Evolutionary conservation across 1,140 invertebrate species (phyloP).

Genomic region (Mycetomoellerius zeteki): DNA sequence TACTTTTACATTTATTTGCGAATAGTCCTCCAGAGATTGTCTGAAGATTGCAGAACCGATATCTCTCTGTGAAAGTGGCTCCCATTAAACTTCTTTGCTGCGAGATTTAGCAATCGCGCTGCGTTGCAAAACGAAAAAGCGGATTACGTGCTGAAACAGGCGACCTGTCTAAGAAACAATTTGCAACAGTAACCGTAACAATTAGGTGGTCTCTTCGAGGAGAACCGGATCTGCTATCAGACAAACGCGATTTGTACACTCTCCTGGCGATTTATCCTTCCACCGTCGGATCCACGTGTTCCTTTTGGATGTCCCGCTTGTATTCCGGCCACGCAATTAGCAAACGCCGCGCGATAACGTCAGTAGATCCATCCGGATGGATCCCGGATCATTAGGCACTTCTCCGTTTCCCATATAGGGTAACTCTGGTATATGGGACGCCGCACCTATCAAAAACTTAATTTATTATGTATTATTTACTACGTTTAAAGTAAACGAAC

Average conservation of each 20-base stretch:
- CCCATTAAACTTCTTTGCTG: neutral
- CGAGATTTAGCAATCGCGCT: neutral
- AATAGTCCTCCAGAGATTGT: neutral
- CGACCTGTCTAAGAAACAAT: constrained; percentile 33
- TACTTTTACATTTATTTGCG: neutral
- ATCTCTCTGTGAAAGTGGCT: neutral
- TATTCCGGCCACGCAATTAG: constrained; percentile 77
- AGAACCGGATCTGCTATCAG: constrained; percentile 60
- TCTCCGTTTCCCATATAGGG: neutral
- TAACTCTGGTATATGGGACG: no score
- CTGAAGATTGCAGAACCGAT: neutral
- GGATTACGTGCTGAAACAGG: neutral
- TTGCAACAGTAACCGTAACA: constrained; percentile 20
- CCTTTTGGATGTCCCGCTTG: constrained; percentile 39
- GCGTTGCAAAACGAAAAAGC: constrained; percentile 15
- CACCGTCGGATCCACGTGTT: neutral
- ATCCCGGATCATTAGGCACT: constrained; percentile 60
- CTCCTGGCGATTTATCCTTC: constrained; percentile 15
- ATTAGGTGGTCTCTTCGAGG: constrained; percentile 7
- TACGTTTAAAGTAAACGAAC: no score
- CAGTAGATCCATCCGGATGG: constrained; percentile 54
- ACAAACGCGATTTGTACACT: constrained; percentile 48
- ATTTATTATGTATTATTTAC: no score
- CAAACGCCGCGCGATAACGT: constrained; percentile 75
- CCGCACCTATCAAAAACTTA: no score